These are phyloP conservation scores for Bovichtus diacanthus DNA, from an alignment of 2,797 vertebrate species.

Conservation along the genomic window DNA sequence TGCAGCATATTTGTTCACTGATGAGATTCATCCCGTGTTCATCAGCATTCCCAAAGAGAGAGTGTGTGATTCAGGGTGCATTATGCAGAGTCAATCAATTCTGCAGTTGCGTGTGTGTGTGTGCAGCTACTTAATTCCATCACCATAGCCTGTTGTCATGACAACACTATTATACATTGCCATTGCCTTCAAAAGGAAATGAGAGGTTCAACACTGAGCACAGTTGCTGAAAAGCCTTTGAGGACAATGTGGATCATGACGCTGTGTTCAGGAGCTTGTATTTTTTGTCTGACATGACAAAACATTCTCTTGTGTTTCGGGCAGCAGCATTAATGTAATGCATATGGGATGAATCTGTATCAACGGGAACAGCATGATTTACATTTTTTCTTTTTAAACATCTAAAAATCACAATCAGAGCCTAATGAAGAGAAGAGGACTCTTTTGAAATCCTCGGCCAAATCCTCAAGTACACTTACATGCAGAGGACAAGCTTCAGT, in stretches of 20 bases:
- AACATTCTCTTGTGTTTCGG: not conserved
- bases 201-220: slow-evolving; percentile 17
- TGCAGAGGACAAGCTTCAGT: slow-evolving; percentile 33
- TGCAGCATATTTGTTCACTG: slow-evolving; percentile 34
- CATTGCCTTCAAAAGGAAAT: slow-evolving; percentile 45
- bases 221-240: slow-evolving; percentile 21
- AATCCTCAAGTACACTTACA: not conserved
- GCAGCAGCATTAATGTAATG: not conserved
- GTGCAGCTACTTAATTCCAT: slow-evolving; percentile 57
- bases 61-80: slow-evolving; percentile 23
- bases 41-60: slow-evolving; percentile 54
- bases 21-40: slow-evolving; percentile 40
- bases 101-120: slow-evolving; percentile 53
- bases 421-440: not conserved
- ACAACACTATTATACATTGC: slow-evolving; percentile 66
- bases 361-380: slow-evolving; percentile 4
- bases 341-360: not conserved
- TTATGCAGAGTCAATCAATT: slow-evolving; percentile 69
- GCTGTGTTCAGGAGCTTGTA: not conserved
- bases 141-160: slow-evolving; percentile 69
- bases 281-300: not conserved
- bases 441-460: slow-evolving; percentile 12
- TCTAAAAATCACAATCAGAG: slow-evolving; percentile 12
- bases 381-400: too few relatives aligned
- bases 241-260: not conserved